phyloP scores from a whole-genome alignment of 2,113 vertebrate species.

The Mastomys coucha region DNA sequence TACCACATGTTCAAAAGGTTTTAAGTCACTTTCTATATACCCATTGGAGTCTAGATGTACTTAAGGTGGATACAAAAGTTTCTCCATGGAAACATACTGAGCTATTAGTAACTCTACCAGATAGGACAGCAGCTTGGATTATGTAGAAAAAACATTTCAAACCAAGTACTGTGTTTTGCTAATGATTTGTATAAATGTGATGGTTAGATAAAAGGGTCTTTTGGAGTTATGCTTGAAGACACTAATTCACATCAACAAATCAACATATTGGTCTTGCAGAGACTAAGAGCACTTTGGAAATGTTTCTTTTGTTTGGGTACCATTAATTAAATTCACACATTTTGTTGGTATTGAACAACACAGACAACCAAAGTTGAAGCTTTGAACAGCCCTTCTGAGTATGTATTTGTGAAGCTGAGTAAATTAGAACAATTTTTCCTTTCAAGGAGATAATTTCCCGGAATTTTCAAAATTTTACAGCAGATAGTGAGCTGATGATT shows the following conservation, averaged over 20 bases:
- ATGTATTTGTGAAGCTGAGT: rapidly evolving
- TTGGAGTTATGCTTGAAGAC: conserved; percentile 82
- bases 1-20: neutral
- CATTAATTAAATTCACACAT: conserved; percentile 86
- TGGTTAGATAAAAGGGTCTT: conserved; percentile 86
- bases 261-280: conserved; percentile 86
- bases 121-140: conserved; percentile 77
- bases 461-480: conserved; percentile 69
- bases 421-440: conserved; percentile 66
- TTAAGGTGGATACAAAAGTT: neutral
- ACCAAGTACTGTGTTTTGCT: conserved; percentile 83
- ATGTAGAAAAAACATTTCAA: conserved; percentile 82
- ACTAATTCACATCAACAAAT: conserved; percentile 88
- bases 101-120: conserved; percentile 78
- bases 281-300: conserved; percentile 81
- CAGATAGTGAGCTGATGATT: conserved; percentile 74
- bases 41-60: neutral
- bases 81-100: conserved; percentile 75
- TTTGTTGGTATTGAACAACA: conserved; percentile 80
- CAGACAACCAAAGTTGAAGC: conserved; percentile 71
- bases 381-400: conserved; percentile 22
- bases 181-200: conserved; percentile 86
- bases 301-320: conserved; percentile 84
- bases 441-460: conserved; percentile 70
- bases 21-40: conserved; percentile 38